Conservation (phyloP, 64 coral and sea anemone species). For the Dendrophyllia cribrosa region DNA sequence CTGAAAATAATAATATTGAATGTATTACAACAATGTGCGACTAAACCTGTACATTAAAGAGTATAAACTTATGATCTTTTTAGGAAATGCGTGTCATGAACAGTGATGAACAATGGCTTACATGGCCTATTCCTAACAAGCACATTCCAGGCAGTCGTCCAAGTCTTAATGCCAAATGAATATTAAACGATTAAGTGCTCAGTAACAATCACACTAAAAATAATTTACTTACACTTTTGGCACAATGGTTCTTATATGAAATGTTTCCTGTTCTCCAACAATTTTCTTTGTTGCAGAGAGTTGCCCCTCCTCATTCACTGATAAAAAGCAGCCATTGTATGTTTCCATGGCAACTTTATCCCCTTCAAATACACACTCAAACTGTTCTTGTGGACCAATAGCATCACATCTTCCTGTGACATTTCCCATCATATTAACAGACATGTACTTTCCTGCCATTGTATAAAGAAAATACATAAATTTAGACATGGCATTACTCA, state of each 20-base stretch:
- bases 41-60: too few relatives aligned
- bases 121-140: too few relatives aligned
- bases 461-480: background rate
- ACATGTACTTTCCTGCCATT: slow-evolving; percentile 83
- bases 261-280: slow-evolving; percentile 89
- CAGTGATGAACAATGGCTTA: too few relatives aligned
- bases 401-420: slow-evolving; percentile 93
- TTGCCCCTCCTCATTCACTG: slow-evolving; percentile 78
- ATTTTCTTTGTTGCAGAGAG: slow-evolving; percentile 82
- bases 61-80: too few relatives aligned
- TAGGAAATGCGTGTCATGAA: too few relatives aligned
- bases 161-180: background rate
- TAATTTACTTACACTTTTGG: slow-evolving; percentile 69
- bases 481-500: background rate
- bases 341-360: slow-evolving; percentile 89
- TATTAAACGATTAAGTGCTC: background rate
- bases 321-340: slow-evolving; percentile 95
- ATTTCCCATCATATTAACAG: slow-evolving; percentile 97
- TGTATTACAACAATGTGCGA: too few relatives aligned
- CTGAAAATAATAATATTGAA: too few relatives aligned
- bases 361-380: slow-evolving; percentile 97
- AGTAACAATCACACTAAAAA: background rate
- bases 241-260: slow-evolving; percentile 83
- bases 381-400: slow-evolving; percentile 94
- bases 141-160: too few relatives aligned